Conservation (phyloP, 2,888 invertebrate species). For the Parasteatoda lunata region DNA sequence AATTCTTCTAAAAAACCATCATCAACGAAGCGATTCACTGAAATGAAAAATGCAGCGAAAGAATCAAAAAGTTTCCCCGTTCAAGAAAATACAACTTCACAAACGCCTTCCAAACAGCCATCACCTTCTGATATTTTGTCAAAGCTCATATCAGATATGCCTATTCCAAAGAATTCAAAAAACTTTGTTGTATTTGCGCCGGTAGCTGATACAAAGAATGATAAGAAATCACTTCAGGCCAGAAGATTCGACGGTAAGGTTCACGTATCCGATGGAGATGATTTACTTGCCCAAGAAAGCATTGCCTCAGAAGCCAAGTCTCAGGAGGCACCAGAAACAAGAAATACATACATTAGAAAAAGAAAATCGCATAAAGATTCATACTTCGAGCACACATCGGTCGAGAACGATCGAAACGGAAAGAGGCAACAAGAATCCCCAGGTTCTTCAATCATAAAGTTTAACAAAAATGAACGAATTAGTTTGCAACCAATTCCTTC, state of each 20-base stretch:
- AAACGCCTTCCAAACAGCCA: conserved; percentile 8
- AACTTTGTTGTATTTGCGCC: conserved; percentile 61
- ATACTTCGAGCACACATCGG: background rate
- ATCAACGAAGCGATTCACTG: background rate
- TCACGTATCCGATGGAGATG: conserved; percentile 17
- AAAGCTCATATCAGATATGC: conserved; percentile 54
- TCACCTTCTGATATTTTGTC: conserved; percentile 53
- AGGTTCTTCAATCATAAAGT: background rate
- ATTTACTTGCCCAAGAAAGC: conserved; percentile 58
- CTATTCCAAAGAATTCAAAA: conserved; percentile 31
- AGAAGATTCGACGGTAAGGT: conserved; percentile 29
- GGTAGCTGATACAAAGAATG: conserved; percentile 36
- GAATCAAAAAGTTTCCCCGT: background rate
- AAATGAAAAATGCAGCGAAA: background rate
- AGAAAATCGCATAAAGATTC: conserved; percentile 22
- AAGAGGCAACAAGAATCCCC: background rate
- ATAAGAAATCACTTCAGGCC: conserved; percentile 12
- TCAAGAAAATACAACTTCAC: background rate
- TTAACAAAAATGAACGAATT: conserved; percentile 8
- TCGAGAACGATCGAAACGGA: too few relatives aligned
- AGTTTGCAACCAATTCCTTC: background rate
- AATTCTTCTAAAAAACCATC: background rate
- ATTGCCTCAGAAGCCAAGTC: conserved; percentile 20
- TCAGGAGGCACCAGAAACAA: conserved; percentile 9
- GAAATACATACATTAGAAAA: conserved; percentile 15